Base-by-base conservation (phyloP, 2,113 vertebrate species). In the Atlantisia rogersi region DNA sequence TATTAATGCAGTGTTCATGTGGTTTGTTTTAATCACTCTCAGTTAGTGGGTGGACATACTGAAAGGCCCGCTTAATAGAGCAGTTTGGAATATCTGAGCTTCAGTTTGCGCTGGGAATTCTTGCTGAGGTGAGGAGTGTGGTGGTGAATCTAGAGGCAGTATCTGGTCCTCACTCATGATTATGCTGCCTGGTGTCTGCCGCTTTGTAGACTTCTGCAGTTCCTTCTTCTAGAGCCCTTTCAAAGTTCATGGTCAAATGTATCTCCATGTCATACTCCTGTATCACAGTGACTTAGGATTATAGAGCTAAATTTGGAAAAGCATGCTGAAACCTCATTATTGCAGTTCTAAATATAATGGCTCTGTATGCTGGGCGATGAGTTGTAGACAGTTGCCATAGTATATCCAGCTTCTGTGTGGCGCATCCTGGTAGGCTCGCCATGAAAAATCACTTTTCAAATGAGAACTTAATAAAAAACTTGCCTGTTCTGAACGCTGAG, bases 381-480 rank as follows among this genome's bases (percentile, higher is more conserved):
- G 70, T 64, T 59, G 46, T 37, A 71, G 91, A 42, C 55, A 42
- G 64, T 42, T 86, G 69, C 65, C 65, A 64, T 74, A 80, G 85
- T 76, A 25, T 20, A 84, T 83, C 64, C 44, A 94, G 75, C 73
- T 94, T 95, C 88, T 88, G 88, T 92, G 70, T 94, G 83, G 46
- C 39, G 18, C 86, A 95, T 95, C 95, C 95, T 96, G 48, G 93
- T 89, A 93, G 94, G 58, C 92, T 95, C 86, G 93, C 96, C 91
- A 56, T 97, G 97, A 98, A 98, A 98, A 98, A 98, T 98, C 93
- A 94, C 97, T 98, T 98, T 98, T 97, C 88, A 95, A 97, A 97
- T 98, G 96, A 98, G 96, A 98, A 98, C 97, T 98, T 98, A 98
- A 98, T 98, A 98, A 98, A 46, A 97, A 98, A 97, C 96, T 98